A percentile compares a stretch with the other conserved stretches of the same genome.
Conservation (phyloP, 23 tunicate species). For the Clavelina lepadiformis region DNA sequence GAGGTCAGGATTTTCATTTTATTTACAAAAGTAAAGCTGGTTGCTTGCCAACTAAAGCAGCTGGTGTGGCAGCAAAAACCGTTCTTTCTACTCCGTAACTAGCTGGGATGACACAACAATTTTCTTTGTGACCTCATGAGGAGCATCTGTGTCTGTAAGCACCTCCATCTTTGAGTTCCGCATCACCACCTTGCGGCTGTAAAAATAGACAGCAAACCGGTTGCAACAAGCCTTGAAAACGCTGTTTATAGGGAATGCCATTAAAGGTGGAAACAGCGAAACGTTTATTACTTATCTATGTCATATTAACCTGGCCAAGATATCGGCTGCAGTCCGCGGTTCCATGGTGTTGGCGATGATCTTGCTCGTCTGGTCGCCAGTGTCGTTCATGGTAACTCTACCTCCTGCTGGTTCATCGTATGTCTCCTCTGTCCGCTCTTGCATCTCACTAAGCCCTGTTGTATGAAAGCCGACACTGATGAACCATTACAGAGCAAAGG, state of each 20-base stretch:
- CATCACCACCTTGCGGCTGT: slow-evolving; percentile 71
- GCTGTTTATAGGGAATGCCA: not conserved
- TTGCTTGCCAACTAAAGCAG: not conserved
- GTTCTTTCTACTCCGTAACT: slow-evolving; percentile 44
- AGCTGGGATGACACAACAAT: slow-evolving; percentile 28
- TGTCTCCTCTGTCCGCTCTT: too few relatives aligned
- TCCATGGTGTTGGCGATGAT: slow-evolving; percentile 90
- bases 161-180: slow-evolving; percentile 49
- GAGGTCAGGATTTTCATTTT: too few relatives aligned
- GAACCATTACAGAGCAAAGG: too few relatives aligned
- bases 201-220: slow-evolving; percentile 11
- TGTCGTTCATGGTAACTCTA: slow-evolving; percentile 78
- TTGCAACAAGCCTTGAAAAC: not conserved
- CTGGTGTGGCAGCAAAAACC: not conserved
- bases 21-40: not conserved
- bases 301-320: slow-evolving; percentile 59
- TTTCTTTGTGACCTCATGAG: slow-evolving; percentile 73
- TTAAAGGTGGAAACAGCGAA: not conserved
- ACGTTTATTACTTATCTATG: too few relatives aligned
- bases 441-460: too few relatives aligned
- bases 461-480: too few relatives aligned
- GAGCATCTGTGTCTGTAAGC: slow-evolving; percentile 29
- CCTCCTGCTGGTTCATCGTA: slow-evolving; percentile 92
- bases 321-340: slow-evolving; percentile 73
- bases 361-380: slow-evolving; percentile 71